Conservation (phyloP, 2,113 vertebrate species). For the Ramphastos sulfuratus region DNA sequence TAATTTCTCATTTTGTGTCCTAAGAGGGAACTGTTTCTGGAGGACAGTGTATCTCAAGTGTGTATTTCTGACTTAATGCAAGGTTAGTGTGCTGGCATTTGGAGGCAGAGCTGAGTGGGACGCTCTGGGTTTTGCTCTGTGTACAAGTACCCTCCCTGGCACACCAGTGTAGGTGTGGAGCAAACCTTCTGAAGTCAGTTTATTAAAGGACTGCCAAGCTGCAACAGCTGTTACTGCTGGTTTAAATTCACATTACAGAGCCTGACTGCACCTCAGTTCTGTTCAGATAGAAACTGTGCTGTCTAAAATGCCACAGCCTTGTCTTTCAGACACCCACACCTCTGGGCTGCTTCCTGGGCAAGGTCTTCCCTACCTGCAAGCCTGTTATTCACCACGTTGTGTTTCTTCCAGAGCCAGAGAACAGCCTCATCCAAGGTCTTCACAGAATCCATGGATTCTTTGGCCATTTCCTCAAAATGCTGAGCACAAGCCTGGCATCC, state of each 20-base stretch:
- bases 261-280: too few species aligned
- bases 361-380: slow-evolving; percentile 77
- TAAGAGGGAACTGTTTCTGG: not conserved
- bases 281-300: not conserved
- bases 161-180: accelerated
- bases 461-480: slow-evolving; percentile 89
- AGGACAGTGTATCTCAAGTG: accelerated
- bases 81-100: not conserved
- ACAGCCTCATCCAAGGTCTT: slow-evolving; percentile 77
- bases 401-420: slow-evolving; percentile 93
- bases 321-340: not conserved
- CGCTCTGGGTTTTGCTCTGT: not conserved
- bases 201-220: not conserved
- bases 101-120: not conserved
- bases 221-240: not conserved
- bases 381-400: slow-evolving; percentile 89
- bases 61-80: not conserved
- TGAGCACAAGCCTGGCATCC: slow-evolving; percentile 87
- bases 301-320: not conserved
- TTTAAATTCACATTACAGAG: not conserved
- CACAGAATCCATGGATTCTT: slow-evolving; percentile 75
- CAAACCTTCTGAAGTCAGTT: not conserved
- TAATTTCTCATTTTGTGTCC: not conserved
- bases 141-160: not conserved
- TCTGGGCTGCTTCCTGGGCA: not conserved